These are phyloP conservation scores for Eilema depressum DNA, from an alignment of 2,888 invertebrate genomes.

Conservation along the genomic window DNA sequence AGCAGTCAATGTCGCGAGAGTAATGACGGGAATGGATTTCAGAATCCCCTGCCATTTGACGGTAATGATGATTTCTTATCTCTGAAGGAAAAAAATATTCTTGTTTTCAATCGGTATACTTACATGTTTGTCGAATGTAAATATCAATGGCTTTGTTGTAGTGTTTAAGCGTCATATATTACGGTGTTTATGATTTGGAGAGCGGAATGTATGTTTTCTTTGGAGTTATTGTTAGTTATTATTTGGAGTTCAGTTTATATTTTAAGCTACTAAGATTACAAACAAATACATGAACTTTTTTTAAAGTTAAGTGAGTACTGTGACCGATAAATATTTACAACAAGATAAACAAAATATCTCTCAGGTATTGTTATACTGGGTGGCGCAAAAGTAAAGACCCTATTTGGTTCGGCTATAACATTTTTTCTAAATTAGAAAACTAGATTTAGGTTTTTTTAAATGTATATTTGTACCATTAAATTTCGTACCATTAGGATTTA, in stretches of 20 bases:
- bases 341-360: no score
- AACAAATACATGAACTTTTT: not conserved
- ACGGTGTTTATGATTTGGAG: conserved; percentile 44
- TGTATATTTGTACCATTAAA: no score
- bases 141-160: conserved; percentile 55
- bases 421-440: no score
- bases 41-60: conserved; percentile 57
- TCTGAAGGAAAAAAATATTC: conserved; percentile 53
- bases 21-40: conserved; percentile 73
- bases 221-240: conserved; percentile 8
- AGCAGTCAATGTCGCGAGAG: conserved; percentile 80
- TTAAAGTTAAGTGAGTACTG: not conserved
- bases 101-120: conserved; percentile 50
- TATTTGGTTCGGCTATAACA: no score
- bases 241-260: not conserved
- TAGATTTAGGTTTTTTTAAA: no score
- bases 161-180: conserved; percentile 35
- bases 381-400: no score
- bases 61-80: conserved; percentile 66
- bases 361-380: no score
- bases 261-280: not conserved
- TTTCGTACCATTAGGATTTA: no score
- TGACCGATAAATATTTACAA: no score
- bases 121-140: conserved; percentile 45
- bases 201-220: conserved; percentile 26